These are phyloP conservation scores for Hartigia nigra DNA, from an alignment of 2,888 invertebrate genomes.

Conservation along the genomic window DNA sequence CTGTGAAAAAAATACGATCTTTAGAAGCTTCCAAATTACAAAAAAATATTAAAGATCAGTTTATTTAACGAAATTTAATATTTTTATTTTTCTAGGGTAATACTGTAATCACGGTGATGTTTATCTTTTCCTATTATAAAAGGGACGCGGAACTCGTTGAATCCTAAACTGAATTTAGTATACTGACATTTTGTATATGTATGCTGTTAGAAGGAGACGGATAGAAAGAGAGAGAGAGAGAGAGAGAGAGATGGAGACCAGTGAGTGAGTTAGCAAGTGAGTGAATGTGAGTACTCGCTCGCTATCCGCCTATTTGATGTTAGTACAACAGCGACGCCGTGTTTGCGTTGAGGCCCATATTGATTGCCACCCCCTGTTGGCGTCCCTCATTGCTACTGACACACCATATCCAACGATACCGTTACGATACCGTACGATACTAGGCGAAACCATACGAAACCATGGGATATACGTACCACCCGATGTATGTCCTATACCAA, in stretches of 20 bases:
- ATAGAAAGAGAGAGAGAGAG: not conserved
- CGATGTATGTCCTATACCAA: not conserved
- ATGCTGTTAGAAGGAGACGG: not conserved
- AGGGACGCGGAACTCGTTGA: not conserved
- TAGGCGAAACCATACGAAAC: conserved; percentile 13
- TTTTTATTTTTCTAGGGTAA: not conserved
- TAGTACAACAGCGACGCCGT: conserved; percentile 65
- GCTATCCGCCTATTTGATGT: conserved; percentile 67
- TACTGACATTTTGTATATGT: not conserved
- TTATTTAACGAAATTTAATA: not conserved
- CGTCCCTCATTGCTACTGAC: conserved; percentile 52
- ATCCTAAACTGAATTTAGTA: not conserved
- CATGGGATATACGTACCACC: not conserved
- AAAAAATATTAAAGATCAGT: not conserved
- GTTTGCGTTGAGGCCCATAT: conserved; percentile 67
- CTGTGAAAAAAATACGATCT: not conserved
- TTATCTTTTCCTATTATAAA: not conserved
- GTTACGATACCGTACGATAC: conserved; percentile 26
- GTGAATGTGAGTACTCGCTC: conserved; percentile 48
- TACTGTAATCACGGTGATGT: not conserved
- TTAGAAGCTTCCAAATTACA: not conserved
- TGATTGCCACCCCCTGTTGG: conserved; percentile 65
- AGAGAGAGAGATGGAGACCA: not conserved
- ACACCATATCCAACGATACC: conserved; percentile 55
- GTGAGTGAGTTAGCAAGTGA: not conserved